Base-by-base conservation (phyloP, 2,888 invertebrate species). In the Agrotis segetum region DNA sequence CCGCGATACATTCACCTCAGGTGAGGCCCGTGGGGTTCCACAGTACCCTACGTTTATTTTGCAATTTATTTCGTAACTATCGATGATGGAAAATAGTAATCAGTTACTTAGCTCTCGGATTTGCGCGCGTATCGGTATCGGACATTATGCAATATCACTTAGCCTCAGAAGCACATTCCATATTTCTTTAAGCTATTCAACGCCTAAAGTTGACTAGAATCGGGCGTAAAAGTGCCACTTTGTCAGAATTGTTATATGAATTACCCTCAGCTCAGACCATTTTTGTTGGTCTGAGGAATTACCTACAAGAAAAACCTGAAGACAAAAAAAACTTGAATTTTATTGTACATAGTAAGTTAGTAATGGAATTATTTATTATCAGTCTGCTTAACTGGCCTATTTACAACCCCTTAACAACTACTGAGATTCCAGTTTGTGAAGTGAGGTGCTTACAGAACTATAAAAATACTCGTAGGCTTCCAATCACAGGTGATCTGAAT, bases 1-100 rank as follows among this genome's bases (percentile, higher is more conserved):
- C 88, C 80, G 76, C 82, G 85, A 92, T 94, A 93, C 96, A 89
- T 96, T 96, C 95, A 96, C 96, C 96, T 96, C 94, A 92, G 93
- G 92, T 93, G 94, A 91, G 95, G 95, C 94, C 94, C 92, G 91
- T 85, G 90, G 91, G 93, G 92, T 88, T 86, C 84, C 53, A 79
- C 77, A 71, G 85, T 88, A 86, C 87, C 87, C 86, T 87, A 79
- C 77, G 81, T 85, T 82, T 79, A 79, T 83, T 87, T 87, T 85
- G 85, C 85, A 86, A 85, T 84, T 79, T 77, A 79, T 86, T 82
- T 84, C 61, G 71, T 82, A 81, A 78, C 56, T 69, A 81, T 78
- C 65, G 71, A 81, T 73, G 62, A 65, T 65, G 68, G 40, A 40
- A 40, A 40, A 40, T 40, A 40, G 40, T 40, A 40, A 40, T 40